Base-by-base conservation (phyloP, 2,113 vertebrate genomes). In the Mesembrinibis cayennensis region DNA sequence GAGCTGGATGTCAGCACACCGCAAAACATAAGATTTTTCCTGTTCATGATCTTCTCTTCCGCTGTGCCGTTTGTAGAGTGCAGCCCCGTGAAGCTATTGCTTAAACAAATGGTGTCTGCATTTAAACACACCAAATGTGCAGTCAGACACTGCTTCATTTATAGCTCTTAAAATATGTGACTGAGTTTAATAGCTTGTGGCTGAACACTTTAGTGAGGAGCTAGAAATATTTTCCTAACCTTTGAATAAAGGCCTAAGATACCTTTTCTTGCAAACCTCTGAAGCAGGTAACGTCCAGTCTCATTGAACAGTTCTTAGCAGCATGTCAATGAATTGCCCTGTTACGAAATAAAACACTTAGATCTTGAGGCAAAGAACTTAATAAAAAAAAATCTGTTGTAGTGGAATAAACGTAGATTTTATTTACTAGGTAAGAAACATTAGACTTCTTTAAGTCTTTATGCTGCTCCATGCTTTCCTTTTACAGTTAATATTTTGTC, bases 281-380 rank as follows among this genome's bases (percentile, higher is more conserved):
- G 40, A 50, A 40, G 56, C 56, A 20, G 34, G 67, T 89, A 44
- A 65, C 52, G 36, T 79, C 82, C 78, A 40, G 70, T 88, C 93
- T 80, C 79, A 65, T 87, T 53, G 89, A 77, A 49, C 29, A 14
- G 42, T 89, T 65, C 67, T 80, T 49, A 83, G 38, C 78, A 88
- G 59, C 29, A 52, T 53, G 88, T 29, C 76, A 44, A 27, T 34
- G 17, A 17, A 22, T 67, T 95, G 23, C 67, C 52, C 27, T 70
- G 49, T 42, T 94, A 92, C 72, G 53, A 95, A 93, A 87, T 69
- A 92, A 96, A 95, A n/a, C 38, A 87, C 89, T 91, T 65, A 74
- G 49, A 72, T 78, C 84, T 82, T 53, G 44, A 91, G 72, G 85
- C 82, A 89, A 76, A 95, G 73, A 52, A 66, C 30, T 91, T 95